Evolutionary conservation across 2,113 vertebrate genomes (phyloP).

Genomic region (Picathartes gymnocephalus): DNA sequence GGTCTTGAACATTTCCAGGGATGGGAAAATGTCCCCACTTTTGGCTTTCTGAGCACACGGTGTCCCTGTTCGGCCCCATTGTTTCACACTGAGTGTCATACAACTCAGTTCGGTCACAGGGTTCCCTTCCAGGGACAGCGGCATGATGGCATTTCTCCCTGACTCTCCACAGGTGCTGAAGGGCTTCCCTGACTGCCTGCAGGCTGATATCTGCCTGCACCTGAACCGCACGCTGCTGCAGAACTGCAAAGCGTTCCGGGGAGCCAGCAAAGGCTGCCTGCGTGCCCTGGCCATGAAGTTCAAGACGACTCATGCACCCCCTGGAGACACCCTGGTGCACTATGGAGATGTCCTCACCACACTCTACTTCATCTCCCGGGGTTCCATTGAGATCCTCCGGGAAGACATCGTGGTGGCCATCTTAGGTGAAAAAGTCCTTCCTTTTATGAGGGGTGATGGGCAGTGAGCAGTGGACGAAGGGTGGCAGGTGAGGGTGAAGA

Average conservation of each 20-base stretch:
- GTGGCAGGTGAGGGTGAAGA: neutral
- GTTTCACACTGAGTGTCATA: accelerated
- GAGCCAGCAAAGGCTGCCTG: conserved; percentile 94
- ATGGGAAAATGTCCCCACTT: neutral
- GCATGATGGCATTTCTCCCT: neutral
- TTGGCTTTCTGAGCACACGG: accelerated
- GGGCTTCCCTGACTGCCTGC: conserved; percentile 96
- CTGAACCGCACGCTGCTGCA: conserved; percentile 91
- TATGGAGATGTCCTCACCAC: conserved; percentile 92
- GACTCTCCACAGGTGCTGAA: conserved; percentile 85
- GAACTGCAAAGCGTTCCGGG: conserved; percentile 91
- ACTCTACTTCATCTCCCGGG: conserved; percentile 95
- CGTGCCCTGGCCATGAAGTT: conserved; percentile 93
- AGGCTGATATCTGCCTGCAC: conserved; percentile 97
- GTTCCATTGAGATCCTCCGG: conserved; percentile 95
- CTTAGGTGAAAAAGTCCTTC: conserved; percentile 76
- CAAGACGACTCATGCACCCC: conserved; percentile 92
- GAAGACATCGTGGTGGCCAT: conserved; percentile 96
- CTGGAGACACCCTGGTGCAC: conserved; percentile 95
- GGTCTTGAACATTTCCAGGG: neutral
- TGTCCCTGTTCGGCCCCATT: neutral
- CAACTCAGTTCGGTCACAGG: accelerated
- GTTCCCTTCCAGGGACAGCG: neutral
- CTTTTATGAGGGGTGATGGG: neutral
- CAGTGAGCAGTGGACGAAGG: neutral